phyloP scores from a whole-genome alignment of 2,113 vertebrate genomes.

The Marmota monax region DNA sequence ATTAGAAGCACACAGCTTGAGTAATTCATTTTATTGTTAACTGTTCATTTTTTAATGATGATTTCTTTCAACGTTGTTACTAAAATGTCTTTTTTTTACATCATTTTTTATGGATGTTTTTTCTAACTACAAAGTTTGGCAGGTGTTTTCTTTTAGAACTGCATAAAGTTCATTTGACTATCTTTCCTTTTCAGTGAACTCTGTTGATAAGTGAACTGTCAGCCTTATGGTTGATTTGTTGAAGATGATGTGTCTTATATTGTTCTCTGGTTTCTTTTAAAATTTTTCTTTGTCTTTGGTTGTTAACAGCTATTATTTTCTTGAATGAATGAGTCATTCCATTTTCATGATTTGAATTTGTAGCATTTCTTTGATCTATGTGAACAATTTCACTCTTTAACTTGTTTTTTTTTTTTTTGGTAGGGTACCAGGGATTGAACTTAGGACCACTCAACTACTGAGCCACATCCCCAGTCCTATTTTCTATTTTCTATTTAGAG shows the following conservation, averaged over 20 bases:
- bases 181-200: background rate
- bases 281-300: background rate
- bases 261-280: background rate
- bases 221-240: background rate
- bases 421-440: too few relatives aligned
- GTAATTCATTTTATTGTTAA: background rate
- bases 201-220: background rate
- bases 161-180: background rate
- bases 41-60: background rate
- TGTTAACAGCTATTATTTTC: background rate
- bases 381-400: background rate
- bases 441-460: too few relatives aligned
- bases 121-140: background rate
- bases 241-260: background rate
- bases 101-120: background rate
- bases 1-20: background rate
- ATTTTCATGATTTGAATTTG: background rate
- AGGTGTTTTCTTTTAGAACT: background rate
- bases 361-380: background rate
- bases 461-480: too few relatives aligned
- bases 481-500: too few relatives aligned
- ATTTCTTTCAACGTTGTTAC: background rate
- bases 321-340: background rate
- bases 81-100: background rate
- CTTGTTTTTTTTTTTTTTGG: background rate